Evolutionary conservation across 2,113 vertebrate species (phyloP).

Genomic region (Oreotrochilus melanogaster): DNA sequence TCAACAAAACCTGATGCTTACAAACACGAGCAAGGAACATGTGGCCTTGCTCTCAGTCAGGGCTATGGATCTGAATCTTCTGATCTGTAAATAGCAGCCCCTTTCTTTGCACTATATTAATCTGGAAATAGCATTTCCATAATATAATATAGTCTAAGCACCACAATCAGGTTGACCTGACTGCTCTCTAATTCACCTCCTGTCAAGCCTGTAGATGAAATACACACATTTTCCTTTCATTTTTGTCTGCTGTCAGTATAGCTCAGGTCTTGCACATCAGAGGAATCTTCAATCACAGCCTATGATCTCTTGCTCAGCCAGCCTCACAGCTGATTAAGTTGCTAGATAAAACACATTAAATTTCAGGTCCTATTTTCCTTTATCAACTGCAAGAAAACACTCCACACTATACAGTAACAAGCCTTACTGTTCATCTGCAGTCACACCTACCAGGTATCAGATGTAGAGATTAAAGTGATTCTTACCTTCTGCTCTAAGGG

Average conservation of each 20-base stretch:
- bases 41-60: not conserved
- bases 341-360: not conserved
- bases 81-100: not conserved
- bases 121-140: not conserved
- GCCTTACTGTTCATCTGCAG: not conserved
- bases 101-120: not conserved
- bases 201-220: not conserved
- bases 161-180: not conserved
- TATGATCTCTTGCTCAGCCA: not conserved
- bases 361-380: not conserved
- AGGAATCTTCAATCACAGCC: not conserved
- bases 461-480: not conserved
- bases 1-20: not conserved
- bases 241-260: not conserved
- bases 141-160: not conserved
- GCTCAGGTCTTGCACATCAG: not conserved
- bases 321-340: not conserved
- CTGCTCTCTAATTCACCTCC: not conserved
- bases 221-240: not conserved
- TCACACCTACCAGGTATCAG: not conserved
- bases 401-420: not conserved
- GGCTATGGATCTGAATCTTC: not conserved
- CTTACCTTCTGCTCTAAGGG: rapidly evolving
- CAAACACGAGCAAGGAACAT: not conserved
- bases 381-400: not conserved